Evolutionary conservation across 2,797 vertebrate genomes (phyloP).

Genomic region (Karalla daura): DNA sequence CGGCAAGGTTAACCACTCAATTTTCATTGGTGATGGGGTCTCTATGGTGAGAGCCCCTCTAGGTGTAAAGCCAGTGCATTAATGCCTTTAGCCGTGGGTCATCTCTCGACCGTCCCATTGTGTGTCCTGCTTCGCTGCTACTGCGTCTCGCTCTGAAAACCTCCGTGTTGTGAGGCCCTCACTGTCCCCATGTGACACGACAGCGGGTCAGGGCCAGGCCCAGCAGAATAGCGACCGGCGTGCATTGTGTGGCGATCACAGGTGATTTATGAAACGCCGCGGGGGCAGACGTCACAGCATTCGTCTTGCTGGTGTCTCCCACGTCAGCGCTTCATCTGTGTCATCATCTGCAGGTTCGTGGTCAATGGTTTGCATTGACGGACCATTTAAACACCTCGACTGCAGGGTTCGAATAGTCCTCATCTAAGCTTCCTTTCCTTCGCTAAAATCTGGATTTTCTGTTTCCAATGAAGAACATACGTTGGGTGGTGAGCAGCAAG

Average conservation of each 20-base stretch:
- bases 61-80: constrained; percentile 18
- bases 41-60: background rate
- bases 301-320: constrained; percentile 57
- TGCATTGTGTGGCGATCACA: constrained; percentile 56
- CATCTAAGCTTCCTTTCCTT: constrained; percentile 16
- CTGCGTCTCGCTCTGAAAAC: constrained; percentile 46
- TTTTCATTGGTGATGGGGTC: too few relatives aligned
- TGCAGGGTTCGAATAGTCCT: too few relatives aligned
- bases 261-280: constrained; percentile 58
- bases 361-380: constrained; percentile 46
- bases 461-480: background rate
- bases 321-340: constrained; percentile 54
- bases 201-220: constrained; percentile 43
- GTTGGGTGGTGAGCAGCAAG: background rate
- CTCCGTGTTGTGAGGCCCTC: constrained; percentile 43
- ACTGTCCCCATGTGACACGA: constrained; percentile 31
- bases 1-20: too few relatives aligned
- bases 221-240: constrained; percentile 34
- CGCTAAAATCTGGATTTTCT: constrained; percentile 29
- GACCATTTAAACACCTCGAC: constrained; percentile 25
- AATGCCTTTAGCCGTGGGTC: constrained; percentile 22
- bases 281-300: constrained; percentile 53
- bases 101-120: constrained; percentile 38
- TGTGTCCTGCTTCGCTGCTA: constrained; percentile 24
- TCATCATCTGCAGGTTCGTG: constrained; percentile 42